phyloP scores from a whole-genome alignment of 2,797 vertebrate species.

The Gadopsis bispinosus region DNA sequence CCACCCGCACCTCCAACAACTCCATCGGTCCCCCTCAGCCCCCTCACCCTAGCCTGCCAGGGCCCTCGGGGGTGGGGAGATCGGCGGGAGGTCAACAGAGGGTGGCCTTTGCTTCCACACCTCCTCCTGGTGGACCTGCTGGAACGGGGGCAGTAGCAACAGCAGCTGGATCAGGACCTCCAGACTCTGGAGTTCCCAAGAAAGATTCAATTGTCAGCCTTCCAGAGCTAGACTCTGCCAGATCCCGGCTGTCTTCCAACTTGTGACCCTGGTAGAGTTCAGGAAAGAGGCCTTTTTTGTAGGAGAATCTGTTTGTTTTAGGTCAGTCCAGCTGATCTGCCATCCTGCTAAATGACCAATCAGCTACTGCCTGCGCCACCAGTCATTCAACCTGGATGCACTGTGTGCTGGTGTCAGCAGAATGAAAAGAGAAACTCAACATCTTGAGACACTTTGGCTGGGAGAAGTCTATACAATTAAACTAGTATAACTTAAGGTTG shows the following conservation, averaged over 20 bases:
- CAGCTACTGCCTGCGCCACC: conserved; percentile 66
- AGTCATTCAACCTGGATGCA: conserved; percentile 73
- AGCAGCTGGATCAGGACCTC: conserved; percentile 80
- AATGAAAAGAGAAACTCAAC: conserved; percentile 75
- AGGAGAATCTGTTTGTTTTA: conserved; percentile 78
- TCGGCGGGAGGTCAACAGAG: conserved; percentile 73
- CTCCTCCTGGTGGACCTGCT: conserved; percentile 79
- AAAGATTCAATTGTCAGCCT: conserved; percentile 91
- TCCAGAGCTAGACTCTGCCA: conserved; percentile 92
- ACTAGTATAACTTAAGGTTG: conserved; percentile 79
- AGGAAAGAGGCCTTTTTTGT: conserved; percentile 84
- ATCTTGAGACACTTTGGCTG: conserved; percentile 73
- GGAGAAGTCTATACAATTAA: conserved; percentile 78
- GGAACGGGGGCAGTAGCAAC: conserved; percentile 72
- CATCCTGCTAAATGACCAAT: conserved; percentile 74
- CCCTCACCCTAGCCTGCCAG: conserved; percentile 78
- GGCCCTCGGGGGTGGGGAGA: conserved; percentile 81
- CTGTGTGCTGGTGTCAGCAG: conserved; percentile 74
- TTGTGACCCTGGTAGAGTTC: conserved; percentile 92
- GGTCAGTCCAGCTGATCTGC: conserved; percentile 77
- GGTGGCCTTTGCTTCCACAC: conserved; percentile 82
- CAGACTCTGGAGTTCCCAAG: conserved; percentile 86
- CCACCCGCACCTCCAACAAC: conserved; percentile 87
- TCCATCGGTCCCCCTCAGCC: conserved; percentile 84
- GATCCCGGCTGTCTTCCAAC: conserved; percentile 96